Base-by-base conservation (phyloP, 2,888 invertebrate species). In the Stegophylla sp. region DNA sequence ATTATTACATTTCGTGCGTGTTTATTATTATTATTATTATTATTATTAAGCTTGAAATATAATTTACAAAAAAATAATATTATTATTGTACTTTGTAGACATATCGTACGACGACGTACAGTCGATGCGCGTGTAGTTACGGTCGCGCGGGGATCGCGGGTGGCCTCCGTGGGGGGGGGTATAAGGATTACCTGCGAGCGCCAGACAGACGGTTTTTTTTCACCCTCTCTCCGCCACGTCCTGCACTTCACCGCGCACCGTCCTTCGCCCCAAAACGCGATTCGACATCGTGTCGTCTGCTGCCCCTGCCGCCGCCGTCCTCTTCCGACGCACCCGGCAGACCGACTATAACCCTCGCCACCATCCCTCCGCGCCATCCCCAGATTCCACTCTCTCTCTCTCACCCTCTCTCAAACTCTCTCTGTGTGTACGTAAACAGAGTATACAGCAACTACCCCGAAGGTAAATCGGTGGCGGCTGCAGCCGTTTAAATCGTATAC, bases 281-380 rank as follows among this genome's bases (percentile, higher is more conserved):
- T 76, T 61, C 64, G 53, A 34, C 75, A 63, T 56, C 56, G 45
- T 69, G 66, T 77, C 76, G 48, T 75, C 75, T 75, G 28, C 34
- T 28, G 28, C 28, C 9, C 23, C 45, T 13, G 15, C 41, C 59
- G n/a, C 26, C 48, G 20, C 15, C 17, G 43, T 4, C 34, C 53
- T 13, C 7, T 9, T 20, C 20, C 71, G 41, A 13, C 13, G 15
- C 41, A 15, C 23, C 41, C 23, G 23, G 45, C 26, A 15, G 20
- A 1, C 34, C 20, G 20, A 20, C n/a, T n/a, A n/a, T n/a, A n/a
- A 34, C 34, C 34, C 34, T 34, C 17, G 12, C 56, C 56, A 23
- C 56, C 56, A 56, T 0, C 23, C 56, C 9, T 20, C 5, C n/a
- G 1, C 20, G 51, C 72, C 0, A 23, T 51, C 13, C 69, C 28